Conservation (phyloP, 92 coral and sea anemone species). For the Parazoanthus swiftii region DNA sequence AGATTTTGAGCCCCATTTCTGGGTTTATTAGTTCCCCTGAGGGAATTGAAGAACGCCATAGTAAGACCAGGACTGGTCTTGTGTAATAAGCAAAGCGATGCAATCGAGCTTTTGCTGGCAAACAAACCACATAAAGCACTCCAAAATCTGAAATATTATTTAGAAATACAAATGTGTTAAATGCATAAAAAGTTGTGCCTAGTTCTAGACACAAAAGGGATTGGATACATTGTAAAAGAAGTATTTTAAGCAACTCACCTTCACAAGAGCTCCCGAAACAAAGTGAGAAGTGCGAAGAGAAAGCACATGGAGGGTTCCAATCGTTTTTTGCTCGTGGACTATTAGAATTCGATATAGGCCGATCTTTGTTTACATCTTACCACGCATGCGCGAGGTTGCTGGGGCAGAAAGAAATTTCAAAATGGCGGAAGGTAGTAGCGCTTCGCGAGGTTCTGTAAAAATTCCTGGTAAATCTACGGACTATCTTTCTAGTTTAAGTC, state of each 20-base stretch:
- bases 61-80: conserved; percentile 36
- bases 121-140: conserved; percentile 47
- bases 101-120: conserved; percentile 41
- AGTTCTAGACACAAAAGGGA: not conserved
- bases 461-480: too few species aligned
- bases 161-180: conserved; percentile 40
- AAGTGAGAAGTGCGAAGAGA: conserved; percentile 3
- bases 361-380: too few species aligned
- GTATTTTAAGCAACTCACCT: not conserved
- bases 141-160: conserved; percentile 39
- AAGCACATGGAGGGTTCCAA: not conserved
- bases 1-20: conserved; percentile 37
- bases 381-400: too few species aligned
- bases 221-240: not conserved
- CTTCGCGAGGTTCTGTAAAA: too few species aligned
- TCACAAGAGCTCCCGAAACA: not conserved
- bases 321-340: not conserved
- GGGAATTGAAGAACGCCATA: conserved; percentile 45
- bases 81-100: conserved; percentile 35
- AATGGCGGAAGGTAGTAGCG: too few species aligned
- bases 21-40: conserved; percentile 34
- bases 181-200: not conserved
- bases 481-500: too few species aligned
- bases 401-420: too few species aligned
- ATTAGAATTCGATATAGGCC: not conserved